These are phyloP conservation scores for Drosophila nigritarsus DNA, from an alignment of 2,888 invertebrate species.

Conservation along the genomic window DNA sequence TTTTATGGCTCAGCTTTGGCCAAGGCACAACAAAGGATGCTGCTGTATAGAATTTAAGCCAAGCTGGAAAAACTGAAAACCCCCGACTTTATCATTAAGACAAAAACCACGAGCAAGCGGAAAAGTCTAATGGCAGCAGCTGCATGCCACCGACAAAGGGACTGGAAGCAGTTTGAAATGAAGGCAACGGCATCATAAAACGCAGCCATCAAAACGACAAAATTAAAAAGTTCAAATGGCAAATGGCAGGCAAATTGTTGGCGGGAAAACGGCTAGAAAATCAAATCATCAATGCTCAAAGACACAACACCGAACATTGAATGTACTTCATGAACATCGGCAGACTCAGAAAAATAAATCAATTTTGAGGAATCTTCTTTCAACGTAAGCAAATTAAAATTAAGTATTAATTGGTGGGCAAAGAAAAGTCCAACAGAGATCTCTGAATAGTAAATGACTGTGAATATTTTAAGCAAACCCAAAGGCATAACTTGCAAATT, in stretches of 20 bases:
- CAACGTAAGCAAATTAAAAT: neutral
- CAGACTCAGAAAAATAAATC: neutral
- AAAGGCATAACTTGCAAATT: neutral
- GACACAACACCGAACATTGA: conserved; percentile 29
- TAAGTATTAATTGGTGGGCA: neutral
- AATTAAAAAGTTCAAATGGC: conserved; percentile 79
- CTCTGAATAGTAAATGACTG: neutral
- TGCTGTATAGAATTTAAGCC: conserved; percentile 46
- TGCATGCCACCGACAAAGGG: conserved; percentile 7
- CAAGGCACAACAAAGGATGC: conserved; percentile 55
- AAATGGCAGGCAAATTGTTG: conserved; percentile 72
- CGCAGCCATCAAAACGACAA: conserved; percentile 78
- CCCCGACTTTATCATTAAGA: conserved; percentile 74
- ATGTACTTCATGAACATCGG: conserved; percentile 26
- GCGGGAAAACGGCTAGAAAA: conserved; percentile 53
- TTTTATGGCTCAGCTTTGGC: conserved; percentile 63
- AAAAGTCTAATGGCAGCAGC: conserved; percentile 53
- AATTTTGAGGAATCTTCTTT: neutral
- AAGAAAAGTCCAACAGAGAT: neutral
- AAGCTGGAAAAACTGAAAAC: conserved; percentile 31
- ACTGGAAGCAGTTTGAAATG: conserved; percentile 38
- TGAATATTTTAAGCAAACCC: neutral
- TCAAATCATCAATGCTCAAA: conserved; percentile 31
- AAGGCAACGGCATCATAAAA: conserved; percentile 76
- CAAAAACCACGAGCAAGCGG: conserved; percentile 68